Base-by-base conservation (phyloP, 2,888 invertebrate species). In the Terebella lapidaria region DNA sequence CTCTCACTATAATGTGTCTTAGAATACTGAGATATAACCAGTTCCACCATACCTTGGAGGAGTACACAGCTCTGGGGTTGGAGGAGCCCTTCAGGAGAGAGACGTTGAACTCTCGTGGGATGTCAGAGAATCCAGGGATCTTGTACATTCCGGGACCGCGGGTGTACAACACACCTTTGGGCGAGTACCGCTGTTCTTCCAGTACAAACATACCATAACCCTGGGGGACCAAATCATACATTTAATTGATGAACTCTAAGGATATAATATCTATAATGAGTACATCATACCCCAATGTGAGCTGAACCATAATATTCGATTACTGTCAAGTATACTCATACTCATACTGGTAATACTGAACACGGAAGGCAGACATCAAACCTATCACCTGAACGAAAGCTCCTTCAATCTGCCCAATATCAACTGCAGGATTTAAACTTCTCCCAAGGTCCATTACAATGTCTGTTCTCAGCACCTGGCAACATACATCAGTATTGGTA, bases 71-170 rank as follows among this genome's bases (percentile, higher is more conserved):
- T 73, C 89, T 85, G 0, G 90, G 89, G 83, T 96, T 96, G 1
- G 91, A 86, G 29, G 89, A 88, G n/a, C 91, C 92, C 76, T 92
- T 92, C 42, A 97, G 82, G 55, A 97, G 83, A 3, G 92, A 89
- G 0, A 97, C 95, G 78, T 95, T 93, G 74, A 97, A 93, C 77
- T 92, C 89, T 54, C 86, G 84, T 0, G 96, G 96, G 74, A 94
- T 92, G 75, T 95, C 93, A 0, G 89, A 87, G 76, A 94, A 92
- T 0, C 92, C 91, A 10, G 96, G 96, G 55, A 96, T 86, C 83
- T 96, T 96, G 76, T 96, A 96, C 61, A 89, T 89, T 28, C 94
- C 94, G 2, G 95, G 95, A 2, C 95, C 96, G 73, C 90, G 85
- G 0, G 93, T 92, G 71, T 86, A 88, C 42, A 92, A 79, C 3